Evolutionary conservation across 2,888 invertebrate genomes (phyloP).

Genomic region (Hesperia comma): DNA sequence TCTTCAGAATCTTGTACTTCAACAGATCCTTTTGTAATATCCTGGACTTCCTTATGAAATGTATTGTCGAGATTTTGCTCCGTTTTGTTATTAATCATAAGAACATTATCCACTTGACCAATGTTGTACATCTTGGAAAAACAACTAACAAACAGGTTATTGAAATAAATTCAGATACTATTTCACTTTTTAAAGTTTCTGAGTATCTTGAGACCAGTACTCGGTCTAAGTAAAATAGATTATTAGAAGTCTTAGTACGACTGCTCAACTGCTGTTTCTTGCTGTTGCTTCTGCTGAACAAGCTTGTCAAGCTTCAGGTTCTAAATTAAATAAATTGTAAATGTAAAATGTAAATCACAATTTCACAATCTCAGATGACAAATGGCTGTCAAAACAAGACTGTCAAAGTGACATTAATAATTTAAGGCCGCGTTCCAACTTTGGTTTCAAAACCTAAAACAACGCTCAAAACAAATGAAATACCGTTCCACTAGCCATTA

Average conservation of each 20-base stretch:
- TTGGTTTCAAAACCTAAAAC: too few species aligned
- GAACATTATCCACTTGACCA: conserved; percentile 71
- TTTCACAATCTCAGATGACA: too few species aligned
- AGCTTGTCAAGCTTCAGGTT: too few species aligned
- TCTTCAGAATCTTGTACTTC: conserved; percentile 85
- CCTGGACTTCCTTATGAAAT: conserved; percentile 79
- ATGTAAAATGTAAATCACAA: too few species aligned
- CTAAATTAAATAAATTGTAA: too few species aligned
- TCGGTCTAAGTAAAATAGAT: background rate
- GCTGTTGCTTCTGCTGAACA: too few species aligned
- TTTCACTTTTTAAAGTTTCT: background rate
- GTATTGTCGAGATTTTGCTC: conserved; percentile 76
- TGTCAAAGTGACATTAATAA: too few species aligned
- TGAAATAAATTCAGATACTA: background rate
- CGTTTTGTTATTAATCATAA: conserved; percentile 84
- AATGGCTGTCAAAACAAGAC: too few species aligned
- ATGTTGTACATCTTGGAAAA: conserved; percentile 61
- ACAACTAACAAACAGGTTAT: background rate
- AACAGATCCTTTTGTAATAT: conserved; percentile 74
- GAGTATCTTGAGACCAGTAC: background rate
- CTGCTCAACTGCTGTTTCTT: too few species aligned
- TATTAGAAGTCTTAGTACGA: background rate
- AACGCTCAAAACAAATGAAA: too few species aligned
- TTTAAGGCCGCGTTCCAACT: too few species aligned
- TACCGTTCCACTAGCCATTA: too few species aligned